A percentile compares a stretch with the other conserved stretches of the same genome.
phyloP scores from a whole-genome alignment of 1,140 invertebrate species.

The Phocides pigmalion region DNA sequence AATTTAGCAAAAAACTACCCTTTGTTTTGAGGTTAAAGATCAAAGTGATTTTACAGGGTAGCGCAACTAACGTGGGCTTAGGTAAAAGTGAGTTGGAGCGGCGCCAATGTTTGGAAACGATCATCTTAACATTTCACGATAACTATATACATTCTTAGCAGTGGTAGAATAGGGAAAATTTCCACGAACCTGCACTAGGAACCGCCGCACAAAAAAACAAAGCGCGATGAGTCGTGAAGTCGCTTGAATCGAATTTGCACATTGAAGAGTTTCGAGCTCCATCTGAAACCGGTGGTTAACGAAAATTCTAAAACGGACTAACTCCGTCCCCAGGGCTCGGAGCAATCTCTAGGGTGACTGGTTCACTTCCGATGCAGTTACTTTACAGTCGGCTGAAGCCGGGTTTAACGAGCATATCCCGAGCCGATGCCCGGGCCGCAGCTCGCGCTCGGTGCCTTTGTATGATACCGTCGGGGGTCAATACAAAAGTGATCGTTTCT shows the following conservation, averaged over 20 bases:
- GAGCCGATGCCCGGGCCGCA: constrained; percentile 55
- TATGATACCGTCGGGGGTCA: neutral
- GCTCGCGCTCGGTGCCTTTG: constrained; percentile 36
- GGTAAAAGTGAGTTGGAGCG: constrained; percentile 46
- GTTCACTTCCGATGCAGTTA: constrained; percentile 64
- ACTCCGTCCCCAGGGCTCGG: constrained; percentile 40
- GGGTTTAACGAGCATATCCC: constrained; percentile 63
- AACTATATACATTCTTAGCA: constrained; percentile 52
- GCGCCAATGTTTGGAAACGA: constrained; percentile 61
- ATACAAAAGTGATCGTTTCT: constrained; percentile 47
- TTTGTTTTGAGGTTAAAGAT: constrained; percentile 7
- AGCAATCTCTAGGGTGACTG: constrained; percentile 56
- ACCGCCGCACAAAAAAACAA: constrained; percentile 37
- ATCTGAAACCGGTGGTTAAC: constrained; percentile 47
- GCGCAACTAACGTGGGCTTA: constrained; percentile 24
- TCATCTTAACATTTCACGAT: constrained; percentile 59
- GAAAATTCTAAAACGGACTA: constrained; percentile 51
- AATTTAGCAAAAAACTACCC: constrained; percentile 6
- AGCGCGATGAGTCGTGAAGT: constrained; percentile 54
- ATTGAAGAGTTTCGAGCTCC: constrained; percentile 40
- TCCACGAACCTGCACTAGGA: constrained; percentile 57
- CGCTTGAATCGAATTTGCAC: constrained; percentile 62
- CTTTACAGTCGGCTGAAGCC: constrained; percentile 58
- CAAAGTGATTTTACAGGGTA: neutral
- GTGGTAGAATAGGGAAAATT: constrained; percentile 53